Evolutionary conservation across 2,888 invertebrate genomes (phyloP).

Genomic region (Acronicta alni): DNA sequence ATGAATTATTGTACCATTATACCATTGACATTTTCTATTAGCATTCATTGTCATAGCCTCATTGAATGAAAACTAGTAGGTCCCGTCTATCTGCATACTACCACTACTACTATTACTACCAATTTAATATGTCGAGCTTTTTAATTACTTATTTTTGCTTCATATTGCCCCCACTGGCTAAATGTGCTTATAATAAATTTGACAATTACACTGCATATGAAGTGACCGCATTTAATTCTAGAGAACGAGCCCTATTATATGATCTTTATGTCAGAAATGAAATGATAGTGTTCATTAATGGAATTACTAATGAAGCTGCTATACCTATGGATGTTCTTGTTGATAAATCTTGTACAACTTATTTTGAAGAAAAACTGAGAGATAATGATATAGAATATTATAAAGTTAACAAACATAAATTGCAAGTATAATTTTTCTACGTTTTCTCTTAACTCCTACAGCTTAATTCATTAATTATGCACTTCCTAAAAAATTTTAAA

Average conservation of each 20-base stretch:
- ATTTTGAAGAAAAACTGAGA: conserved; percentile 68
- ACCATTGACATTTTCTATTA: no score
- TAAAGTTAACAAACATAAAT: conserved; percentile 43
- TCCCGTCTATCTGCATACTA: no score
- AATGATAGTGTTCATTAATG: conserved; percentile 71
- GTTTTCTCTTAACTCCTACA: no score
- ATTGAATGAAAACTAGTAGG: conserved; percentile 30
- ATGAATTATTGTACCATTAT: no score
- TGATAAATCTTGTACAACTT: conserved; percentile 47
- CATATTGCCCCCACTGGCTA: conserved; percentile 15
- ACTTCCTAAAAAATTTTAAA: neutral
- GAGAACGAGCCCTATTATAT: conserved; percentile 73
- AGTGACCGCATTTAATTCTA: conserved; percentile 74
- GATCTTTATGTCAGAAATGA: conserved; percentile 59
- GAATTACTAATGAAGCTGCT: conserved; percentile 78
- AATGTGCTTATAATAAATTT: conserved; percentile 2
- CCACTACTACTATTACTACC: no score
- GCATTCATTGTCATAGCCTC: conserved; percentile 40
- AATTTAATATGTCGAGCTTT: conserved; percentile 24
- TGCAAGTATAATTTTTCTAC: conserved; percentile 54
- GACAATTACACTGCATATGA: conserved; percentile 68
- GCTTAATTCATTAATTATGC: neutral
- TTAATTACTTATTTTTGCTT: conserved; percentile 15
- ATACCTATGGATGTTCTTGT: conserved; percentile 76
- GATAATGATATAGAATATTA: conserved; percentile 69